These are phyloP conservation scores for Cenopis cana DNA, from an alignment of 2,888 invertebrate species.

Conservation along the genomic window DNA sequence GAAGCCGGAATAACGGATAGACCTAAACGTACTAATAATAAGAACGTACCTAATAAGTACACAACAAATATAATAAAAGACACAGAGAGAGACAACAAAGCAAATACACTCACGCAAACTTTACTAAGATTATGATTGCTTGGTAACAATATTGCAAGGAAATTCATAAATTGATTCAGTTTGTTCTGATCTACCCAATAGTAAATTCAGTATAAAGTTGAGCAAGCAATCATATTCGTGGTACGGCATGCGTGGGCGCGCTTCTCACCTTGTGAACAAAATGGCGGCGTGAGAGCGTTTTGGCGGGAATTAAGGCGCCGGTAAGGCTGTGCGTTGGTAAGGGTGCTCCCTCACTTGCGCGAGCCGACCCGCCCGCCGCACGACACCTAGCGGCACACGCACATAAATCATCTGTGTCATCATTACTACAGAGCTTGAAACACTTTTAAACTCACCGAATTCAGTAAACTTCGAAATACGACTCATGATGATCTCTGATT, in stretches of 20 bases:
- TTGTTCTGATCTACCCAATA: background rate
- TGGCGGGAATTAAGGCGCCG: constrained; percentile 88
- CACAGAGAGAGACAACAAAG: constrained; percentile 80
- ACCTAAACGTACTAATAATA: constrained; percentile 69
- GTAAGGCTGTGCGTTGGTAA: constrained; percentile 94
- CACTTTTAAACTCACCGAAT: background rate
- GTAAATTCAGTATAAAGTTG: constrained; percentile 40
- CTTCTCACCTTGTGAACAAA: constrained; percentile 84
- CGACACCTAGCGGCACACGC: constrained; percentile 90
- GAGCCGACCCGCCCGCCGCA: constrained; percentile 93
- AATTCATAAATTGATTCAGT: background rate
- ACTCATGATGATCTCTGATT: no score
- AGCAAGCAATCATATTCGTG: constrained; percentile 70
- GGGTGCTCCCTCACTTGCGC: constrained; percentile 98
- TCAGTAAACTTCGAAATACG: background rate
- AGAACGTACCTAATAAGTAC: constrained; percentile 82
- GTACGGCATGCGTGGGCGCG: constrained; percentile 71
- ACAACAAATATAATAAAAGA: constrained; percentile 74
- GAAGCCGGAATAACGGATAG: constrained; percentile 71
- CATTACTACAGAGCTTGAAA: constrained; percentile 38
- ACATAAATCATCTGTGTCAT: constrained; percentile 74
- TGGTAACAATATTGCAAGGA: constrained; percentile 18
- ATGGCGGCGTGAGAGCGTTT: constrained; percentile 82
- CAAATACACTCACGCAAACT: constrained; percentile 75
- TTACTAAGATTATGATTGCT: constrained; percentile 69